Evolutionary conservation across 2,113 vertebrate species (phyloP).

Genomic region (Dissostichus mawsoni): DNA sequence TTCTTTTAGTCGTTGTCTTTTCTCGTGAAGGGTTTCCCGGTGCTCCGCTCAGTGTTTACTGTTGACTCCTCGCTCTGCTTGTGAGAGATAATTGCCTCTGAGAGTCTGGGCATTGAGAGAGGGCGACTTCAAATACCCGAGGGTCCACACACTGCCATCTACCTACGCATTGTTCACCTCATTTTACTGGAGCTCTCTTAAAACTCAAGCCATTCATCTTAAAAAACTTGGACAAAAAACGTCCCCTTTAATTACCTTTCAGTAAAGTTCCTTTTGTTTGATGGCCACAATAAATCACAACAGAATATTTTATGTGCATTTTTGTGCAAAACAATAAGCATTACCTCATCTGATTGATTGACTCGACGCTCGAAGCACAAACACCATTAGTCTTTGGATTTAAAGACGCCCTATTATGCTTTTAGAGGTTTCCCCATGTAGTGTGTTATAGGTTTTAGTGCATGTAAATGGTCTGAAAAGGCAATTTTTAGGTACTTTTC

Average conservation of each 20-base stretch:
- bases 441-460: too few relatives aligned
- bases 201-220: neutral
- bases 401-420: too few relatives aligned
- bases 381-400: too few relatives aligned
- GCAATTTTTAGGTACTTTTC: too few relatives aligned
- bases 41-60: conserved; percentile 12
- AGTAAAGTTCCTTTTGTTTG: conserved; percentile 17
- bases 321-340: too few relatives aligned
- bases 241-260: neutral
- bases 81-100: conserved; percentile 41
- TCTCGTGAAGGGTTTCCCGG: neutral
- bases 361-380: too few relatives aligned
- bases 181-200: neutral
- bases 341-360: neutral
- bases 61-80: conserved; percentile 31
- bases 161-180: conserved; percentile 22
- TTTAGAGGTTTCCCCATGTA: too few relatives aligned
- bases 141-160: conserved; percentile 22
- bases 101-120: conserved; percentile 26
- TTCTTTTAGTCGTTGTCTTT: conserved; percentile 4
- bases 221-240: neutral
- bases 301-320: too few relatives aligned
- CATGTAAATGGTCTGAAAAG: too few relatives aligned
- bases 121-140: conserved; percentile 39
- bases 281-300: neutral